Conservation (phyloP, 2,888 invertebrate species). For the Coronaproctus castanopsis region DNA sequence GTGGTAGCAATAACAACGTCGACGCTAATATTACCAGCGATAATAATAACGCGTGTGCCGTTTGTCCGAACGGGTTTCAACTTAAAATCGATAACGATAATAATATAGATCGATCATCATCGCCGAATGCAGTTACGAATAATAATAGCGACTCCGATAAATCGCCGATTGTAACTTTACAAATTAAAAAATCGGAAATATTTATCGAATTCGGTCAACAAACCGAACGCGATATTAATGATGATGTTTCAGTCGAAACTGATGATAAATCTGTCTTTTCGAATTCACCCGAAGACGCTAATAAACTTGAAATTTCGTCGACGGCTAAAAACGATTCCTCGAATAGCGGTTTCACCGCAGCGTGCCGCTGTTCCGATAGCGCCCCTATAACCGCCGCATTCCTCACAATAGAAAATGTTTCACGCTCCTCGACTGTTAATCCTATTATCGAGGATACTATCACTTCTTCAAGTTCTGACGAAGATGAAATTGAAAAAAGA, state of each 20-base stretch:
- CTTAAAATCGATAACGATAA: neutral
- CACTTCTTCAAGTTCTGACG: neutral
- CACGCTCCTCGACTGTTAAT: neutral
- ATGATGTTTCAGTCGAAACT: neutral
- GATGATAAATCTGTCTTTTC: neutral
- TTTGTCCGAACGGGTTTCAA: constrained; percentile 4
- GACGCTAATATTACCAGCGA: neutral
- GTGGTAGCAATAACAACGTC: neutral
- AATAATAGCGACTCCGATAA: constrained; percentile 9
- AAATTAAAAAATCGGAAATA: constrained; percentile 23
- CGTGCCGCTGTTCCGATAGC: neutral
- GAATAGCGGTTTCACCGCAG: neutral
- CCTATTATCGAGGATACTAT: neutral
- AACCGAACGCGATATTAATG: neutral
- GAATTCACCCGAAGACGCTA: neutral
- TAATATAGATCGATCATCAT: neutral
- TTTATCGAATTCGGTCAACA: constrained; percentile 21
- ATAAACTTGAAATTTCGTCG: neutral
- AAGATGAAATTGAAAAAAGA: neutral
- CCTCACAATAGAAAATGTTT: neutral
- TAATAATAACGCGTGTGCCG: neutral
- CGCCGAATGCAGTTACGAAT: no score
- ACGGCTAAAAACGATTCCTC: neutral
- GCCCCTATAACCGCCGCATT: neutral
- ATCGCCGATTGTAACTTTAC: constrained; percentile 21